phyloP scores from a whole-genome alignment of 2,113 vertebrate species.

The Hippocampus zosterae region DNA sequence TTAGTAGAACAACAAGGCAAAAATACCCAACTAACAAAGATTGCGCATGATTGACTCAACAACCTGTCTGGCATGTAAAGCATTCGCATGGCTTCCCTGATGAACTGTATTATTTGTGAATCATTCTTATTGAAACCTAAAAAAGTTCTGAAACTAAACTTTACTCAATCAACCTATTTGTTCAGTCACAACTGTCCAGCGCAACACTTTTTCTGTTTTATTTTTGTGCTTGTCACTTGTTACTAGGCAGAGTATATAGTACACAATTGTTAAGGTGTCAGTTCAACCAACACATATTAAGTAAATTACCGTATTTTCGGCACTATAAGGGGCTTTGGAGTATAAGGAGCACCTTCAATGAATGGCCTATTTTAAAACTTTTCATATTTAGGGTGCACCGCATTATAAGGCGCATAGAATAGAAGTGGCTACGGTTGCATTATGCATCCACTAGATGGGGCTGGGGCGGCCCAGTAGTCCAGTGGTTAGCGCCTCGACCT shows the following conservation, averaged over 20 bases:
- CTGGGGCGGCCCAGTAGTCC: too few species aligned
- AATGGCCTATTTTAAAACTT: too few species aligned
- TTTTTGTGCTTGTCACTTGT: neutral
- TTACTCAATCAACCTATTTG: neutral
- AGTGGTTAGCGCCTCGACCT: too few species aligned
- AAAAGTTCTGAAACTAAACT: neutral
- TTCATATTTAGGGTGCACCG: too few species aligned
- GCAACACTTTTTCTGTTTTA: neutral
- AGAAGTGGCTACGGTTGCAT: too few species aligned
- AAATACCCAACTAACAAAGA: slow-evolving; percentile 30
- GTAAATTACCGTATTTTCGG: too few species aligned
- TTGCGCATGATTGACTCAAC: slow-evolving; percentile 23
- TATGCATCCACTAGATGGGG: too few species aligned
- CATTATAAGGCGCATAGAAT: too few species aligned
- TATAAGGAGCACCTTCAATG: too few species aligned
- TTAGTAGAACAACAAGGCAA: slow-evolving; percentile 40
- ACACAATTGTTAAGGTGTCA: neutral
- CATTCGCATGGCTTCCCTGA: slow-evolving; percentile 4
- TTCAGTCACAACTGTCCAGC: neutral
- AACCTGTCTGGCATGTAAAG: slow-evolving; percentile 11
- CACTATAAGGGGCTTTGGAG: too few species aligned
- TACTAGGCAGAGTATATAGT: neutral
- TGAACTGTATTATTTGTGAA: slow-evolving; percentile 13
- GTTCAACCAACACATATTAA: too few species aligned
- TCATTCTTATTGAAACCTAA: slow-evolving; percentile 2